Conservation (phyloP, 2,113 vertebrate species). For the Rhinogobius similis region DNA sequence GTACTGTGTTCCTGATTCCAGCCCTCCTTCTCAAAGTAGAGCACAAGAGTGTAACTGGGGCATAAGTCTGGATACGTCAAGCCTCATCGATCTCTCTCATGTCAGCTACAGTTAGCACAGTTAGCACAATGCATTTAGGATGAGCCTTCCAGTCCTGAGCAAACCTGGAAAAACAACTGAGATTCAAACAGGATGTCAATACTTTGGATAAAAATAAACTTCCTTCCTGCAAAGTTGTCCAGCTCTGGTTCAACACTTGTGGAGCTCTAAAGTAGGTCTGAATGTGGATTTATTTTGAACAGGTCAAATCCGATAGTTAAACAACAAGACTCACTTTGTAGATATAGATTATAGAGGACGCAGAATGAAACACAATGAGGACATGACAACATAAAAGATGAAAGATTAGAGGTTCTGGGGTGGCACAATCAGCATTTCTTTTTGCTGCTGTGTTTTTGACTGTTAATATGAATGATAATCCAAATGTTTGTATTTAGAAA, state of each 20-base stretch:
- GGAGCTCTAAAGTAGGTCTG: constrained; percentile 15
- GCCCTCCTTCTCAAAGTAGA: constrained; percentile 74
- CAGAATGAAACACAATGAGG: not conserved
- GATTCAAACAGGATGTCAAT: constrained; percentile 42
- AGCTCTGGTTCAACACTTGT: not conserved
- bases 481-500: too few species aligned
- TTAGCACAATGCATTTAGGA: constrained; percentile 13
- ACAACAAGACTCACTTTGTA: constrained; percentile 4
- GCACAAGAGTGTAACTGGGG: constrained; percentile 60
- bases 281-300: constrained; percentile 24
- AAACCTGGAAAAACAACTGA: constrained; percentile 36
- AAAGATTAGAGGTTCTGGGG: not conserved
- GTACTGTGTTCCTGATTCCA: constrained; percentile 41
- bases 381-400: not conserved
- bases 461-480: too few species aligned
- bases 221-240: constrained; percentile 23
- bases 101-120: constrained; percentile 5
- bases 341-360: constrained; percentile 8
- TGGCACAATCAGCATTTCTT: not conserved
- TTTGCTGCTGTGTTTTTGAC: not conserved
- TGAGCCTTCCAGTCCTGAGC: constrained; percentile 12
- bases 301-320: constrained; percentile 26
- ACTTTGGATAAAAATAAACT: constrained; percentile 46
- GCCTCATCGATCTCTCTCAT: constrained; percentile 13
- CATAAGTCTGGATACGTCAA: constrained; percentile 29